A percentile compares a stretch with the other conserved stretches of the same genome.
Conservation (phyloP, 2,113 vertebrate genomes). For the Sinocyclocheilus anophthalmus region DNA sequence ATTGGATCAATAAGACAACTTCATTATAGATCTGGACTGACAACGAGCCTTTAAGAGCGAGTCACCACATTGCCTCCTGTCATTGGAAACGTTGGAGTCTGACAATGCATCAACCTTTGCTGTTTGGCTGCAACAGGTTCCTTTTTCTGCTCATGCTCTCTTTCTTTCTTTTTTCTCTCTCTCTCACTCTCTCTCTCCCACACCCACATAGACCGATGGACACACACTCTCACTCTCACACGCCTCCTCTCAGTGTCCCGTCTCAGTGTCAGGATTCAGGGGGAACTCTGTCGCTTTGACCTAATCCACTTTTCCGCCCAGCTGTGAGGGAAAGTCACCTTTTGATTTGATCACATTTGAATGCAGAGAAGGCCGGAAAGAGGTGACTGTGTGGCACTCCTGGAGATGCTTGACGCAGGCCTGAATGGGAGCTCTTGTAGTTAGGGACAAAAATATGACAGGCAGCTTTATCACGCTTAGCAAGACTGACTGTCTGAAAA, state of each 20-base stretch:
- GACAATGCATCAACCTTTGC: constrained; percentile 70
- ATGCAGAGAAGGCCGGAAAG: constrained; percentile 89
- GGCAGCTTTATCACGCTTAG: constrained; percentile 86
- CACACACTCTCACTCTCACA: constrained; percentile 24
- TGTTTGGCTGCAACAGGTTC: constrained; percentile 67
- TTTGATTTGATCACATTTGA: constrained; percentile 88
- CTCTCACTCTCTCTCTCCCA: constrained; percentile 67
- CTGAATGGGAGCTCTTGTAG: constrained; percentile 82
- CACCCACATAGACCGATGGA: constrained; percentile 64
- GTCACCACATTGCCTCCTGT: constrained; percentile 70
- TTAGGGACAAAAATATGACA: constrained; percentile 82
- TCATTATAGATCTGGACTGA: constrained; percentile 55
- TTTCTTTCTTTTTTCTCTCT: constrained; percentile 61
- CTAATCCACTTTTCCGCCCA: constrained; percentile 91
- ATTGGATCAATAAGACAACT: constrained; percentile 39
- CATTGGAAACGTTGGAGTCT: constrained; percentile 67
- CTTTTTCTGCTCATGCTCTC: constrained; percentile 42
- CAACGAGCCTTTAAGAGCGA: constrained; percentile 60
- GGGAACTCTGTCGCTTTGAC: constrained; percentile 81
- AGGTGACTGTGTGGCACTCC: constrained; percentile 78
- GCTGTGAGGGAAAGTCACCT: constrained; percentile 84
- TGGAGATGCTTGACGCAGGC: constrained; percentile 77
- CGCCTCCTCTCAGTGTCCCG: constrained; percentile 58
- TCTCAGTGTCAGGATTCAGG: constrained; percentile 66
- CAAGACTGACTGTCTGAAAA: constrained; percentile 79